Percentiles rank a stretch among this genome's conserved stretches.
Evolutionary conservation across 2,888 invertebrate species (phyloP).

Genomic region (Agriopis leucophaearia): DNA sequence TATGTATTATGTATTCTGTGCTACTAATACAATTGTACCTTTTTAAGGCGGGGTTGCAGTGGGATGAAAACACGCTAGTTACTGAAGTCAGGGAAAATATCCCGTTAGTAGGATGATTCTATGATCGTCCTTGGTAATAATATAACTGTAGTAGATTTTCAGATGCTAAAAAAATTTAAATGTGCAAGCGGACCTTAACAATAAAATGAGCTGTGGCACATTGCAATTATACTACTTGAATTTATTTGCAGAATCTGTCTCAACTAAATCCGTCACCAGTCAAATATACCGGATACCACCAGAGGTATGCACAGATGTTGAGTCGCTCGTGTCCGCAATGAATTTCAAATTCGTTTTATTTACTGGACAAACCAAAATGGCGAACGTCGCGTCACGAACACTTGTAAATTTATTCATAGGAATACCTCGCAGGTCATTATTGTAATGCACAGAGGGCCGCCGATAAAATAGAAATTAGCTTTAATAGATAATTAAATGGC

Average conservation of each 20-base stretch:
- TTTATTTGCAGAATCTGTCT: neutral
- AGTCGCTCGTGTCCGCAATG: constrained; percentile 15
- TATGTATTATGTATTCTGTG: too few relatives aligned
- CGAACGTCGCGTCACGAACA: constrained; percentile 48
- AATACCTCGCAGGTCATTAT: constrained; percentile 56
- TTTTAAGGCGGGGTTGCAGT: too few relatives aligned
- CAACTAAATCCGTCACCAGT: neutral
- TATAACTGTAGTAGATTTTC: too few relatives aligned
- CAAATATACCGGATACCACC: neutral
- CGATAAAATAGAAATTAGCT: constrained; percentile 44
- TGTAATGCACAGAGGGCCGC: constrained; percentile 39
- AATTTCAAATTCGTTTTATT: constrained; percentile 75
- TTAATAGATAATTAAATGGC: constrained; percentile 45
- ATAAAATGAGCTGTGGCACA: too few relatives aligned
- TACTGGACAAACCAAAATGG: constrained; percentile 66
- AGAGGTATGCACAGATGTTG: neutral
- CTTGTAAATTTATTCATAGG: constrained; percentile 75
- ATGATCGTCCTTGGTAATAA: too few relatives aligned
- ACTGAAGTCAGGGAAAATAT: too few relatives aligned
- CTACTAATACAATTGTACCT: too few relatives aligned
- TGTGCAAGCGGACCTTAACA: too few relatives aligned
- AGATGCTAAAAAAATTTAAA: too few relatives aligned
- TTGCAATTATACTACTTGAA: too few relatives aligned
- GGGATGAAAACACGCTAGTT: too few relatives aligned
- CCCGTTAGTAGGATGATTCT: too few relatives aligned